Evolutionary conservation across 2,888 invertebrate species (phyloP), one percentile per base, ranked within the genome.

Genomic region (Theretra japonica): DNA sequence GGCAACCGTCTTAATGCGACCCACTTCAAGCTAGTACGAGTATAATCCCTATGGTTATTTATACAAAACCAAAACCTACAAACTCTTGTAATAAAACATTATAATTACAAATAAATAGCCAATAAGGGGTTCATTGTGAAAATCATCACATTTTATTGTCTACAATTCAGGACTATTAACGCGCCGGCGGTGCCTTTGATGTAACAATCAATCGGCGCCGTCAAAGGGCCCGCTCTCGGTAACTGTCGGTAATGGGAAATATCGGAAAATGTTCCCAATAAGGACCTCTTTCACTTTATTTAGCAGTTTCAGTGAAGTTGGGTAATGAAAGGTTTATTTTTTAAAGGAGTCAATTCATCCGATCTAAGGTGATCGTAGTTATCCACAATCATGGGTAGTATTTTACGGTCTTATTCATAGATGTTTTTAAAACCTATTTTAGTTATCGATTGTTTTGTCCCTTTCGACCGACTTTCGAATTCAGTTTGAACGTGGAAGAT

Each of bases 241-340:
- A 65, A 65, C 65, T 65, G 65, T 17, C 23, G 23, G 41, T 65
- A 65, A 65, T 65, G 48, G 65, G 23, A 65, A 65, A 65, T 65
- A 65, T 65, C 41, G 48, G 48, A 41, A 65, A 65, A 65, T 65
- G 41, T 41, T 41, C 65, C 41, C 41, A 65, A 65, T 65, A 65
- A 65, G 41, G 65, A 41, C 41, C 65, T 5, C 23, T 23, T 41
- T 41, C 41, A 65, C 65, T 65, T 65, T 65, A 65, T 65, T 65
- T 41, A 48, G 17, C 23, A 65, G 65, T 65, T 65, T 65, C 48
- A 5, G 41, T 19, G 62, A n/a, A 60, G 60, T 60, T 33, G 19
- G 53, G 53, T 53, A 25, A 58, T 25, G 48, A 65, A 48, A 65
- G 48, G n/a, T n/a, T n/a, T 30, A n/a, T 28, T 8, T 28, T 19